These are phyloP conservation scores for Drosophila sechellia DNA, from an alignment of 1,140 invertebrate species.

Conservation along the genomic window DNA sequence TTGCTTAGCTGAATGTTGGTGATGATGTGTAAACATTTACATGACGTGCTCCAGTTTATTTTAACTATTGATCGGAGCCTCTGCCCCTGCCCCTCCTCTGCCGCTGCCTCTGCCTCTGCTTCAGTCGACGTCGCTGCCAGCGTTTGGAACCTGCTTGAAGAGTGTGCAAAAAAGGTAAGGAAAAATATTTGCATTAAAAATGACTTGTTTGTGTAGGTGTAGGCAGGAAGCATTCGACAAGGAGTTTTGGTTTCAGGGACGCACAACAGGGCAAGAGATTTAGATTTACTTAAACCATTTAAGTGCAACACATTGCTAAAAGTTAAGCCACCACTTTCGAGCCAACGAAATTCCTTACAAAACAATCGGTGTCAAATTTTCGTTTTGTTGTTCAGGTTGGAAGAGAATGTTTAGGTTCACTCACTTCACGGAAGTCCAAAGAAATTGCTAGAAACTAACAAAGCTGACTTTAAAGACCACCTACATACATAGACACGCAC, in stretches of 20 bases:
- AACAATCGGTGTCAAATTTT: no score
- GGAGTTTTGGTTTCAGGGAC: not conserved
- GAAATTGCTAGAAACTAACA: not conserved
- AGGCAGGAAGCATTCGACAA: conserved; percentile 50
- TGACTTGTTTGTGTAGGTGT: conserved; percentile 78
- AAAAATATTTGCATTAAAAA: conserved; percentile 82
- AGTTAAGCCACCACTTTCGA: no score
- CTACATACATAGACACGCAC: conserved; percentile 45
- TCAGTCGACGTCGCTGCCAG: conserved; percentile 12
- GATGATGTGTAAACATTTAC: conserved; percentile 83
- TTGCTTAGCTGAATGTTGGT: conserved; percentile 83
- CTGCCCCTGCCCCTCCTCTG: conserved; percentile 3
- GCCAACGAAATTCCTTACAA: no score
- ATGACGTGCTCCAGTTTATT: conserved; percentile 83
- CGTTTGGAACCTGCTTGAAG: conserved; percentile 44
- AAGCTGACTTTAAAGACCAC: conserved; percentile 48
- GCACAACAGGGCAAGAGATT: not conserved
- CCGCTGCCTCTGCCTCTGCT: conserved; percentile 3
- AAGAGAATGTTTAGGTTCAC: not conserved
- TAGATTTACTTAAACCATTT: no score
- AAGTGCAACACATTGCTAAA: no score
- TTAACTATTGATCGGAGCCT: conserved; percentile 76
- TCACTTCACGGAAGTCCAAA: not conserved
- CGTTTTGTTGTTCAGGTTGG: not conserved
- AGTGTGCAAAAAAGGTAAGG: conserved; percentile 54